Percentiles rank a stretch among this genome's conserved stretches.
Evolutionary conservation across 2,113 vertebrate species (phyloP).

Genomic region (Rhadina sibilatrix): DNA sequence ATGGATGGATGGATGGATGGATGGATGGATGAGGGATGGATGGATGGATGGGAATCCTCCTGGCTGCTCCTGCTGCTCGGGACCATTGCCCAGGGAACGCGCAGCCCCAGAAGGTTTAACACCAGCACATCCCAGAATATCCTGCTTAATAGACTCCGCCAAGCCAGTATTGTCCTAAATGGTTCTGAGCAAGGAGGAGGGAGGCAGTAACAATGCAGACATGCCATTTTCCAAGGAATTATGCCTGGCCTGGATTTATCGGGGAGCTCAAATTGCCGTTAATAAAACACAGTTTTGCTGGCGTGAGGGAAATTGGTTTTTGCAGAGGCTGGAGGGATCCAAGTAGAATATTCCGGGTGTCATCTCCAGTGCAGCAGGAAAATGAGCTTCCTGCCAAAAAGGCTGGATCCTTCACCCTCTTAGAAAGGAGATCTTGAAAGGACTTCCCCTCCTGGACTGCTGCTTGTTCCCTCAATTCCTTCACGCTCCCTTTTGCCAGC

Average conservation of each 20-base stretch:
- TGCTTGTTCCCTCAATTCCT: neutral
- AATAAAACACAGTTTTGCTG: conserved; percentile 41
- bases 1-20: neutral
- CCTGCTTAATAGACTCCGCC: neutral
- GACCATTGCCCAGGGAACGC: neutral
- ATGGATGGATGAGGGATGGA: neutral
- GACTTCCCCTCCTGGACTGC: neutral
- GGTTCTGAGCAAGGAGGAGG: neutral
- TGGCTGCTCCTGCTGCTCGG: fast-evolving
- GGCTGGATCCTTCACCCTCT: neutral
- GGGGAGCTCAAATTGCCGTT: conserved; percentile 44
- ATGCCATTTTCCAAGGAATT: conserved; percentile 34
- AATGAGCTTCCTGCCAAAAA: neutral
- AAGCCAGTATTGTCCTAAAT: conserved; percentile 21
- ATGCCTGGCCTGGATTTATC: neutral
- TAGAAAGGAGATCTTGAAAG: neutral
- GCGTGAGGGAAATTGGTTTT: conserved; percentile 49
- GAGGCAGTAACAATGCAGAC: neutral
- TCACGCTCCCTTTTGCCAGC: neutral
- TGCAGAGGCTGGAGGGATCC: neutral
- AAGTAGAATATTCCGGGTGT: neutral
- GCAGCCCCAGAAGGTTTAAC: neutral
- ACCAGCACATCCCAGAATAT: conserved; percentile 24
- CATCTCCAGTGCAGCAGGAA: neutral
- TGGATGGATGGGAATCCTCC: neutral